Percentiles rank a stretch among this genome's conserved stretches.
These are phyloP conservation scores for Aselliscus stoliczkanus DNA, from an alignment of 2,797 vertebrate species.

Conservation along the genomic window DNA sequence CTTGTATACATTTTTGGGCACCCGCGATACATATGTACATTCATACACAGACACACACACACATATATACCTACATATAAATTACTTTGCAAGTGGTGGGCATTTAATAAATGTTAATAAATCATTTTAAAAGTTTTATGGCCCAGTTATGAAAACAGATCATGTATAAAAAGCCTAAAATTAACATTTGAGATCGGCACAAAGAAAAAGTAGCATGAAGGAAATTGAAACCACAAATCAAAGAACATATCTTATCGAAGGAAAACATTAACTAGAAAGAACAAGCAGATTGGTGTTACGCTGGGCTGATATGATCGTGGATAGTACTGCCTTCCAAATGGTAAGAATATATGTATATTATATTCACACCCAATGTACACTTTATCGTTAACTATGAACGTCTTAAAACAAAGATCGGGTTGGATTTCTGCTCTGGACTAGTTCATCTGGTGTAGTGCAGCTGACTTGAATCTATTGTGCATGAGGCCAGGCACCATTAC, in stretches of 20 bases:
- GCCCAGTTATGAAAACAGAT: neutral
- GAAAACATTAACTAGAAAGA: neutral
- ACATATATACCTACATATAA: neutral
- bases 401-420: neutral
- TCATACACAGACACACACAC: no score
- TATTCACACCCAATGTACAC: neutral
- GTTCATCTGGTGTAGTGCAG: neutral
- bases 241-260: neutral
- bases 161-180: neutral
- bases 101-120: conserved; percentile 19
- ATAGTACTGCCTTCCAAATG: neutral
- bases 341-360: neutral
- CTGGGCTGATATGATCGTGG: neutral
- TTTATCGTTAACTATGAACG: neutral
- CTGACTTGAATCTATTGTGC: neutral
- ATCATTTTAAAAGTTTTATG: neutral
- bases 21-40: no score
- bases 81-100: neutral
- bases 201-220: neutral
- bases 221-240: neutral
- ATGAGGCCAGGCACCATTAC: neutral
- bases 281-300: neutral
- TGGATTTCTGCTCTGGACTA: neutral
- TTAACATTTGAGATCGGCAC: neutral
- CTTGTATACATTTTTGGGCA: no score